phyloP scores from a whole-genome alignment of 1,140 invertebrate species.

The Drosophila asahinai region DNA sequence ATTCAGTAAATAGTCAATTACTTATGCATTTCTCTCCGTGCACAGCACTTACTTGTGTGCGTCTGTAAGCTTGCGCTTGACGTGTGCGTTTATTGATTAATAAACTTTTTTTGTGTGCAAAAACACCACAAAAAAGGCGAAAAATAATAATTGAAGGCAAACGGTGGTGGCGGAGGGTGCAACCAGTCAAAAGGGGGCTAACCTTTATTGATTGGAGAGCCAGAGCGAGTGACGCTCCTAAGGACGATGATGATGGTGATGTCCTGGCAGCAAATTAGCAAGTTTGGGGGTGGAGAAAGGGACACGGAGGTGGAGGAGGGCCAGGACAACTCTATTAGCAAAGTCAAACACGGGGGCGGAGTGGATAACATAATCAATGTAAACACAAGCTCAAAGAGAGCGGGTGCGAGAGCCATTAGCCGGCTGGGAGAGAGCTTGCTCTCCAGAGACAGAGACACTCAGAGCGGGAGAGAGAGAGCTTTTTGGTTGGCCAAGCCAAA shows the following conservation, averaged over 20 bases:
- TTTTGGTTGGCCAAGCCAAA: slow-evolving; percentile 42
- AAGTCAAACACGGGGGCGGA: slow-evolving; percentile 56
- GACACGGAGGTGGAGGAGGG: background rate
- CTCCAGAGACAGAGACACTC: slow-evolving; percentile 1
- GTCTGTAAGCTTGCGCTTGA: slow-evolving; percentile 52
- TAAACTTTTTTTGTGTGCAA: slow-evolving; percentile 60
- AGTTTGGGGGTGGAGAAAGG: slow-evolving; percentile 5
- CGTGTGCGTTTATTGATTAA: slow-evolving; percentile 79
- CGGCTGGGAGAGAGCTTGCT: slow-evolving; percentile 23
- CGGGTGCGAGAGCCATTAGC: slow-evolving; percentile 32
- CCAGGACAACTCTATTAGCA: slow-evolving; percentile 75
- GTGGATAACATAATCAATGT: slow-evolving; percentile 81
- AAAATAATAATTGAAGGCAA: slow-evolving; percentile 53
- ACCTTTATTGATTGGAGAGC: slow-evolving; percentile 68
- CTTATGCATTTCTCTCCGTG: slow-evolving; percentile 1
- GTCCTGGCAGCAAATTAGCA: slow-evolving; percentile 69
- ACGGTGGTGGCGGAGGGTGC: slow-evolving; percentile 7
- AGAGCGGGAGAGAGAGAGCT: slow-evolving; percentile 37
- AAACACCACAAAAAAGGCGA: slow-evolving; percentile 52
- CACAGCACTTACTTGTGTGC: slow-evolving; percentile 17
- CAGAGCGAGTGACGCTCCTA: slow-evolving; percentile 27
- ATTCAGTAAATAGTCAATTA: too few relatives aligned
- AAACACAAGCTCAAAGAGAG: slow-evolving; percentile 60
- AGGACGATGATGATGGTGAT: slow-evolving; percentile 37
- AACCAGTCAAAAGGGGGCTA: slow-evolving; percentile 22